Conservation (phyloP, 30 jellyfish, hydroid and myxozoan genomes). For the Aurelia sp. region DNA sequence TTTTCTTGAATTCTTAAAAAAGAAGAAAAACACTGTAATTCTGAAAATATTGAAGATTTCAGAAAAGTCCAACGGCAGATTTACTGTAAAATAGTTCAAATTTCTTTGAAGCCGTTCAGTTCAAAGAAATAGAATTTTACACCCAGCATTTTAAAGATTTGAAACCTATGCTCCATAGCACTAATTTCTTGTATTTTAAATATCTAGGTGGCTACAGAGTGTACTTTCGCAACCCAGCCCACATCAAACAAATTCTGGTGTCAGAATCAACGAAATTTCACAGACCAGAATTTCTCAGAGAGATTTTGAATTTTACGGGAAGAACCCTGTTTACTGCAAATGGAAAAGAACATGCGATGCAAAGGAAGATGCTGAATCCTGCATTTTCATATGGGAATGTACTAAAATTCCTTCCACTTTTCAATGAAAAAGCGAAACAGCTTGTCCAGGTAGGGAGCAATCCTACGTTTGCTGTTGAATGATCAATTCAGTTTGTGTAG, state of each 20-base stretch:
- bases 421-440: conserved; percentile 13
- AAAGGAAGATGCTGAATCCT: conserved; percentile 41
- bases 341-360: conserved; percentile 50
- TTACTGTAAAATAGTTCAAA: no score
- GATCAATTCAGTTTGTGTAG: no score
- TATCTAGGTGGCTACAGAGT: conserved; percentile 45
- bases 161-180: no score
- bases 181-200: no score
- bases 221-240: conserved; percentile 32
- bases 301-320: not conserved
- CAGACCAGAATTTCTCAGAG: conserved; percentile 10
- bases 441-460: conserved; percentile 19
- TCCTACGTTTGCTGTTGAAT: no score
- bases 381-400: conserved; percentile 44
- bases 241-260: conserved; percentile 13
- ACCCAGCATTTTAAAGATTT: no score
- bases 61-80: no score
- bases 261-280: not conserved
- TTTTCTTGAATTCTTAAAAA: no score
- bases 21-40: no score
- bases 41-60: no score
- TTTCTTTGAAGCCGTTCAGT: no score
- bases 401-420: conserved; percentile 35
- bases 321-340: conserved; percentile 7
- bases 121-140: no score